phyloP scores from a whole-genome alignment of 1,140 invertebrate genomes.

The Platyura marginata region DNA sequence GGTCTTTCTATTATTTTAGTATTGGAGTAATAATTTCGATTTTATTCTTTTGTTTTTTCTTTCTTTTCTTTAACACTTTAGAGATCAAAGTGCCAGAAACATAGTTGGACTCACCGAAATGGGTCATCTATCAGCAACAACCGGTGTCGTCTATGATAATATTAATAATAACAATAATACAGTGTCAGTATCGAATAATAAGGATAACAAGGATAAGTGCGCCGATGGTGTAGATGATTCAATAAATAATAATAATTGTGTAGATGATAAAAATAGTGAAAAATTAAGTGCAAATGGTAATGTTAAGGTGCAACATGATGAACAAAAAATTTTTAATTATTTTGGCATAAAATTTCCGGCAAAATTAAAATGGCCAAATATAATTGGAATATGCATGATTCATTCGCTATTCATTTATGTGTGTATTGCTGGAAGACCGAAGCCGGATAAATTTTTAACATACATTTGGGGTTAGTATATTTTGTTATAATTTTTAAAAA shows the following conservation, averaged over 20 bases:
- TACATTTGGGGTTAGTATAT: constrained; percentile 20
- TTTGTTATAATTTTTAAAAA: background rate
- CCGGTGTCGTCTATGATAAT: background rate
- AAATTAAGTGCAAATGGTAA: background rate
- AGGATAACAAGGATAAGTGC: background rate
- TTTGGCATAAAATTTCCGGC: no score
- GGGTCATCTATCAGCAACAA: background rate
- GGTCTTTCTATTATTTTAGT: no score
- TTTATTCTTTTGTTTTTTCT: no score
- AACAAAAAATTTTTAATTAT: no score
- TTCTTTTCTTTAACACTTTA: no score
- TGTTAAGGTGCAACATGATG: no score
- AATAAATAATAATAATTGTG: background rate
- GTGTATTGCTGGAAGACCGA: constrained; percentile 5
- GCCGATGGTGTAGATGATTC: background rate
- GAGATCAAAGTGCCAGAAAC: no score
- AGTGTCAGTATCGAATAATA: background rate
- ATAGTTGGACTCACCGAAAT: no score
- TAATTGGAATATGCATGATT: constrained; percentile 15
- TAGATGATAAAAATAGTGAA: background rate
- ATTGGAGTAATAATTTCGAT: no score
- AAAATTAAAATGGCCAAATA: constrained; percentile 24
- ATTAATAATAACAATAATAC: background rate
- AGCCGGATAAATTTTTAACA: constrained; percentile 2
- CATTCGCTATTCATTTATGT: background rate